Base-by-base conservation (phyloP, 35 echinoderm and acorn worm genomes). In the Apostichopus parvimensis region DNA sequence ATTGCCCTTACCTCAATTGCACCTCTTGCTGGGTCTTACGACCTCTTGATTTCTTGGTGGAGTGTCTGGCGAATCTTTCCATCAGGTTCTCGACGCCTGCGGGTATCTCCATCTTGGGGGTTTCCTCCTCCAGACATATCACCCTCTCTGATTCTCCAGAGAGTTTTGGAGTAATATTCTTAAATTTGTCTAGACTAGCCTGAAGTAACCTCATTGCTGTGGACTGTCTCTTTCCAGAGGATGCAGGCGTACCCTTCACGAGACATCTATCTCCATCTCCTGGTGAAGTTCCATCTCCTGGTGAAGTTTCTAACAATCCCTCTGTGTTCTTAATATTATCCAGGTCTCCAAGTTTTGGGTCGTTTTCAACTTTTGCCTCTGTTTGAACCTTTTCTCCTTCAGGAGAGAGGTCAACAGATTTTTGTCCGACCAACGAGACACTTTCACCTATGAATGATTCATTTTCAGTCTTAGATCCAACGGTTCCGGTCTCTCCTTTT, bases 31-130 rank as follows among this genome's bases (percentile, higher is more conserved):
- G 90, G 22, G 73, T 90, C 61, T 85, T 96, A 8, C 64, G 57
- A 15, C 77, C 72, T 78, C 61, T 20, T 21, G 80, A 87, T 68
- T 84, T 85, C 53, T 96, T 96, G 20, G 62, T 92, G 4, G 93
- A 93, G 62, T 99, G 97, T 79, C 91, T 92, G 10, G 83, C 88
- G 94, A 99, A 99, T 45, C 97, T 73, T 66, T 96, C 54, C 95
- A 95, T 99, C 79, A 99, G 56, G 18, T 93, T 91, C 53, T 85
- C 54, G 6, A 99, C 45, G 10, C 97, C 97, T 61, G 82, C 87
- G 18, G 92, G 85, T 53, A 85, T 77, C 15, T 91, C 66, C 17
- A 94, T 83, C 57, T 91, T 57, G 8, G 23, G 58, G 13, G 26
- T 78, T 18, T 94, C 87, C 45, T 94, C 97, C 56, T 92, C 96